Percentiles rank a stretch among this genome's conserved stretches.
phyloP scores from a whole-genome alignment of 2,797 vertebrate genomes.

The Enteromius radiatus region DNA sequence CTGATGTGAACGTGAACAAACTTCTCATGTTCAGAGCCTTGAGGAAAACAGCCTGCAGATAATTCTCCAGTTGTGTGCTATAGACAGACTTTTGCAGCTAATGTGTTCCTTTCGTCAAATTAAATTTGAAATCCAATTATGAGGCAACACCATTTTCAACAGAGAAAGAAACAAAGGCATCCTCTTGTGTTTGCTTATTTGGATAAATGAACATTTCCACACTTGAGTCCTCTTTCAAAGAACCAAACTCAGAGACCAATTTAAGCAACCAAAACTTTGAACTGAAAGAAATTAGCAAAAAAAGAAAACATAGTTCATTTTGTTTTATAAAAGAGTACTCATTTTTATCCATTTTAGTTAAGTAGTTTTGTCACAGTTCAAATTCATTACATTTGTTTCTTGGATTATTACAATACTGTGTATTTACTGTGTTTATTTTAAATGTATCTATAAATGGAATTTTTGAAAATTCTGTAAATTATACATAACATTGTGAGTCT shows the following conservation, averaged over 20 bases:
- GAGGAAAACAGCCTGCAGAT: constrained; percentile 60
- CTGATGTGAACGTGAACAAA: background rate
- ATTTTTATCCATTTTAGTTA: background rate
- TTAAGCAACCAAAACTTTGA: background rate
- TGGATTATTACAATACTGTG: background rate
- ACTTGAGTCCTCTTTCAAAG: background rate
- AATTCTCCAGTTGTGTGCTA: constrained; percentile 64
- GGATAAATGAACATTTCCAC: constrained; percentile 53
- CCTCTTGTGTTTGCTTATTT: constrained; percentile 64
- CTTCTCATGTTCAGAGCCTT: constrained; percentile 34
- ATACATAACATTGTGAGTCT: background rate
- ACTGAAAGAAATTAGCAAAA: background rate
- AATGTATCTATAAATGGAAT: background rate
- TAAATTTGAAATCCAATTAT: constrained; percentile 76
- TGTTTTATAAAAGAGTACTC: background rate
- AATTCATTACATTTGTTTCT: background rate
- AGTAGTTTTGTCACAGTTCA: background rate
- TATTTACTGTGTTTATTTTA: background rate
- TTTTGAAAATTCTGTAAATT: background rate
- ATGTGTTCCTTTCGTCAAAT: constrained; percentile 68
- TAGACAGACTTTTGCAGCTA: constrained; percentile 60
- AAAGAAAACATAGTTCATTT: background rate
- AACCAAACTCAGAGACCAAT: background rate
- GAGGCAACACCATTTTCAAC: constrained; percentile 67
- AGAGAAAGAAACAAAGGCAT: constrained; percentile 40